Evolutionary conservation across 2,797 vertebrate species (phyloP).

Genomic region (Pseudotriccus pelzelni): DNA sequence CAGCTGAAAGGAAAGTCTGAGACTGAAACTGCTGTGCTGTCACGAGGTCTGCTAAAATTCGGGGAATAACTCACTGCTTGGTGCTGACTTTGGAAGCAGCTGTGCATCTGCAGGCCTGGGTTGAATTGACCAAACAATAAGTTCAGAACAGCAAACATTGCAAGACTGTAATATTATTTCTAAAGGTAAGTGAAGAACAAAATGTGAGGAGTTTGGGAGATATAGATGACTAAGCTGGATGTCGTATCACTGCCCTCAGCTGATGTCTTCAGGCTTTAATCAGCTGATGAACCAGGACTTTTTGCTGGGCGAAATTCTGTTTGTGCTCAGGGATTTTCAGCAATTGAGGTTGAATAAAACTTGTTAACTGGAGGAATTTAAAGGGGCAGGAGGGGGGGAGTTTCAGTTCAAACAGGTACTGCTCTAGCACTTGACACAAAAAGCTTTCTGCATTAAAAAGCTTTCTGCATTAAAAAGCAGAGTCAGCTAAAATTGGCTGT

Average conservation of each 20-base stretch:
- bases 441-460: not conserved
- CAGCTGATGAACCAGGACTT: not conserved
- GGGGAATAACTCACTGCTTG: rapidly evolving
- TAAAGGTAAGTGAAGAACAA: not conserved
- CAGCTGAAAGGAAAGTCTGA: not conserved
- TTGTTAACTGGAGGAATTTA: not conserved
- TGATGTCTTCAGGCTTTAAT: not conserved
- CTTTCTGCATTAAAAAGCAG: not conserved
- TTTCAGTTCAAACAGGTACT: not conserved
- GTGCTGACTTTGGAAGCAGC: not conserved
- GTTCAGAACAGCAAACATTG: not conserved
- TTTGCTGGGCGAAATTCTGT: not conserved
- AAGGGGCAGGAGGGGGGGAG: rapidly evolving
- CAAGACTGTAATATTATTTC: not conserved
- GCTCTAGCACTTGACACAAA: not conserved
- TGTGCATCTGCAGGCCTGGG: not conserved
- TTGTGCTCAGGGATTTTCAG: not conserved
- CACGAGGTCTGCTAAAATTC: not conserved
- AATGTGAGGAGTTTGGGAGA: not conserved
- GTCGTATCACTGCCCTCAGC: not conserved
- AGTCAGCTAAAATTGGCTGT: not conserved
- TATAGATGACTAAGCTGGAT: not conserved
- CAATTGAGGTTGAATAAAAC: not conserved
- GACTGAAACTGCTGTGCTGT: not conserved
- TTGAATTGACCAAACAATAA: not conserved